Base-by-base conservation (phyloP, 1,140 invertebrate genomes). In the Lepidostoma basale region DNA sequence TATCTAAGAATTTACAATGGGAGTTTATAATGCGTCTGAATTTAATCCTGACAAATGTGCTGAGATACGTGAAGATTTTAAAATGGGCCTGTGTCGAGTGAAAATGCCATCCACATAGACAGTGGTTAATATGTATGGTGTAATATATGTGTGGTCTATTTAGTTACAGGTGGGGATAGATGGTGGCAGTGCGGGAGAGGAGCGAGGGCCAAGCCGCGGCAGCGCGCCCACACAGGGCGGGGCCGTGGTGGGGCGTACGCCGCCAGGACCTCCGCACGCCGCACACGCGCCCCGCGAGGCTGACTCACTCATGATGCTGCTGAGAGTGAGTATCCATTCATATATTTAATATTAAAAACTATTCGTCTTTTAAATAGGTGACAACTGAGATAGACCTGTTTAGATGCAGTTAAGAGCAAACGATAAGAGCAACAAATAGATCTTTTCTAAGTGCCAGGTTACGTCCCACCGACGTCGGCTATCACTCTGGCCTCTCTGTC, bases 251-350 rank as follows among this genome's bases (percentile, higher is more conserved):
- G 76, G 40, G 85, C 28, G 88, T 87, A 69, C 23, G 14, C 56
- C 67, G 16, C 79, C 77, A 56, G 80, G 80, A 45, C 91, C 92
- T 68, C 89, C 90, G 26, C 89, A 92, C 76, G 87, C 88, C 14
- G 87, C 86, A 73, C 90, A 91, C 79, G 88, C 90, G 30, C 88
- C 88, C 14, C 88, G 89, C 30, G 90, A 92, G 75, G 90, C 88
- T 8, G 92, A 94, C 77, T 91, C 90, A 18, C 82, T 94, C 47
- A 85, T 91, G 45, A 92, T 89, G 82, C 77, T 94, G 16, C 80
- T 95, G 2, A 83, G 88, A 82, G 88, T 90, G 72, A 78, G 77
- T 45, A 14, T 2, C 14, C 22, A n/a, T n/a, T n/a, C 33, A 36
- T 36, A 36, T 36, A 8, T n/a, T 36, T 36, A 36, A 36, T 8